Conservation (phyloP, 2,888 invertebrate genomes). For the Syrphus vitripennis region DNA sequence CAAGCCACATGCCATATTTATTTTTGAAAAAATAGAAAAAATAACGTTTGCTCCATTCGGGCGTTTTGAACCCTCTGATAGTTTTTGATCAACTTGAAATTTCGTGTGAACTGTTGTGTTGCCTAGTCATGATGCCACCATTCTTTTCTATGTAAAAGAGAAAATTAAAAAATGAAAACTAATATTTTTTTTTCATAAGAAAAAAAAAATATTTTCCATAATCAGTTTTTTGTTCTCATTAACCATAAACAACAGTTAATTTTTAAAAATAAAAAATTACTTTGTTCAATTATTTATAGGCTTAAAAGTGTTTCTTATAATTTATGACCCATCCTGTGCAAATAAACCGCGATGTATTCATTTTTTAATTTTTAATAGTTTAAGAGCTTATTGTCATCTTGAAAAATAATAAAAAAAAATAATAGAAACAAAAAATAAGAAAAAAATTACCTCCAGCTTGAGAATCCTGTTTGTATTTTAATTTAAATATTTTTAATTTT, state of each 20-base stretch:
- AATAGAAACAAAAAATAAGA: background rate
- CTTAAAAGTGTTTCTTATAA: background rate
- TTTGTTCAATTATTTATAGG: background rate
- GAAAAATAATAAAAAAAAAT: slow-evolving; percentile 2
- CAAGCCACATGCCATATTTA: too few species aligned
- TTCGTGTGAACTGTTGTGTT: too few species aligned
- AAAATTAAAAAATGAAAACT: too few species aligned
- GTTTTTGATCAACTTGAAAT: too few species aligned
- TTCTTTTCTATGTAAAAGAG: too few species aligned
- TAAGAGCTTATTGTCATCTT: slow-evolving; percentile 54
- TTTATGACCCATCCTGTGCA: background rate
- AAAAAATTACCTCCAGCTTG: slow-evolving; percentile 40
- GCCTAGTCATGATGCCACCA: too few species aligned
- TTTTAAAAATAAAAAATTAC: background rate
- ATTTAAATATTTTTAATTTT: slow-evolving; percentile 32
- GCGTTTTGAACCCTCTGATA: too few species aligned
- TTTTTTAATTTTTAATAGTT: background rate
- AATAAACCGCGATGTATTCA: background rate
- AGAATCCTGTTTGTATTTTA: slow-evolving; percentile 47
- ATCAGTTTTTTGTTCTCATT: too few species aligned
- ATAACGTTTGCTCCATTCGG: too few species aligned
- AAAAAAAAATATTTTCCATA: too few species aligned
- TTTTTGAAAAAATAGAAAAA: too few species aligned
- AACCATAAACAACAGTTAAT: background rate
- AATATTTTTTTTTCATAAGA: too few species aligned